Base-by-base conservation (phyloP, 2,888 invertebrate genomes). In the Clitarchus hookeri region DNA sequence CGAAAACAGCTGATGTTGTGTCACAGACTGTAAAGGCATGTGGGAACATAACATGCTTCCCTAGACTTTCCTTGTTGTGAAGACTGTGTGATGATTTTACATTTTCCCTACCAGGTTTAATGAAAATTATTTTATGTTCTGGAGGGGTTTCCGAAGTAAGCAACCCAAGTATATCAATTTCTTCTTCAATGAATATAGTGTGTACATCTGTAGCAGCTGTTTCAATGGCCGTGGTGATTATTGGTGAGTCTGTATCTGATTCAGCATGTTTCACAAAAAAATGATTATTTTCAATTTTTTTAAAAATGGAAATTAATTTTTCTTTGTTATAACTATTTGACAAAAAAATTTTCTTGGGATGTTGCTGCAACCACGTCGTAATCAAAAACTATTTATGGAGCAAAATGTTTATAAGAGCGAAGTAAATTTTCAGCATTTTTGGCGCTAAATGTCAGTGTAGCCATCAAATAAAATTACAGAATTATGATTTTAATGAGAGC, bases 221-320 rank as follows among this genome's bases (percentile, higher is more conserved):
- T 25, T 11, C 36, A 78, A 85, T n/a, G n/a, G n/a, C n/a, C n/a
- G n/a, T n/a, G n/a, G n/a, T n/a, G 27, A 48, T 48, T 48, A 85
- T 77, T 25, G 16, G 44, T 6, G 85, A 54, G 19, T 78, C 78
- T 78, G 4, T 0, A 78, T 78, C 78, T 3, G 25, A n/a, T 78
- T 78, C 78, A 16, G 78, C n/a, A 11, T 78, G 78, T 8, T 78
- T 78, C 11, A 78, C 78, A n/a, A 25, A 11, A 26, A 78, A n/a
- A 26, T 78, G 11, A 78, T 78, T 8, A 25, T 23, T 26, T 25
- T 25, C 13, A 3, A 23, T 78, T 78, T 23, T 78, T 8, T 26
- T 78, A 19, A 78, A 25, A 6, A 8, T 78, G 13, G n/a, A 78
- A 11, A 78, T 78, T 12, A 78, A 26, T 26, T 78, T 78, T 25